Base-by-base conservation (phyloP, 2,113 vertebrate species). In the Dicerorhinus sumatrensis region DNA sequence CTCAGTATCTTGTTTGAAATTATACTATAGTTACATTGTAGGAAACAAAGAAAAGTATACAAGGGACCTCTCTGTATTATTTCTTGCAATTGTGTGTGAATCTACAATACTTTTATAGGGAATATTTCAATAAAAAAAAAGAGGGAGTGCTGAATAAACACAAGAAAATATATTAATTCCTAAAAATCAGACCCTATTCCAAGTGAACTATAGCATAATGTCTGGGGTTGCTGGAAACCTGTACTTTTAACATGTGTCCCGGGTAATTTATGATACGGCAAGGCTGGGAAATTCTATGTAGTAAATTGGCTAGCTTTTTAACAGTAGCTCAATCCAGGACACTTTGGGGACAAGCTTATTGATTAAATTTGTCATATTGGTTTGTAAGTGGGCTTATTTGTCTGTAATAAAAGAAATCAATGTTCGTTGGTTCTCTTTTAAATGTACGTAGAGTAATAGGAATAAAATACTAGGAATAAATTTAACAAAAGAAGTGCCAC, bases 391-490 rank as follows among this genome's bases (percentile, higher is more conserved):
- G 8, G 65, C 18, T 90, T 65, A 76, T 70, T 90, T 90, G 12
- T n/a, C 36, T 48, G 7, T 39, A 39, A 46, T 82, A 86, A 92
- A 86, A 80, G 8, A 89, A 75, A 65, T 65, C 14, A 51, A 18
- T 89, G 39, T 21, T 54, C 75, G 20, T 73, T 65, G 3, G 0
- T 42, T 85, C 48, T 83, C 23, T 91, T 79, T 58, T 6, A 94
- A 96, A 42, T 75, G 51, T 56, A 46, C n/a, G 46, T 58, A 69
- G 5, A 62, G 5, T 62, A 80, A 54, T 54, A 94, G 84, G n/a
- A 94, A 83, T 89, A 67, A 83, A 97, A 85, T 75, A 80, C 10
- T 56, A 54, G 10, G 11, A 91, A 76, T 77, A 76, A 48, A 67
- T 91, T 63, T 56, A 77, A 51, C 23, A 42, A 82, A 88, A 51